Conservation (phyloP, 1,140 invertebrate genomes). For the Papilio glaucus region DNA sequence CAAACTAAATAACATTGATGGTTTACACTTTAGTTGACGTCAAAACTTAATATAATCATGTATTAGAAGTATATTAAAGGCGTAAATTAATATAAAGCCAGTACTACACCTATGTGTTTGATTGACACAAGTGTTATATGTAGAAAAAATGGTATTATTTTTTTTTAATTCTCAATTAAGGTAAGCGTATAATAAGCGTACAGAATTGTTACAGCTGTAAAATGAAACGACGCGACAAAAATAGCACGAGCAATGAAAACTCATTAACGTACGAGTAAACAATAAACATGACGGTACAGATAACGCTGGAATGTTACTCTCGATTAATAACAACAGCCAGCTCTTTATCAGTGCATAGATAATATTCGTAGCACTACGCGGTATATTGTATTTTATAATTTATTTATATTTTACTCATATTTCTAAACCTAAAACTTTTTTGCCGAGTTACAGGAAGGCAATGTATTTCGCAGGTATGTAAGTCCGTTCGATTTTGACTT, state of each 20-base stretch:
- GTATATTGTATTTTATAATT: background rate
- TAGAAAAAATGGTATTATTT: too few relatives aligned
- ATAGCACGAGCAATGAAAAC: constrained; percentile 53
- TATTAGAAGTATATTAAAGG: too few relatives aligned
- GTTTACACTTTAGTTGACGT: too few relatives aligned
- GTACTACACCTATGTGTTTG: too few relatives aligned
- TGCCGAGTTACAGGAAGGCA: too few relatives aligned
- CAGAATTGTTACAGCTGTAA: background rate
- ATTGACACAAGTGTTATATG: too few relatives aligned
- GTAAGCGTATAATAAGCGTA: background rate
- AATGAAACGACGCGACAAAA: constrained; percentile 31
- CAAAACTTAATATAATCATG: too few relatives aligned
- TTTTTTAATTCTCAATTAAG: background rate
- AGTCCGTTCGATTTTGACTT: too few relatives aligned
- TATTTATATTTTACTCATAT: background rate
- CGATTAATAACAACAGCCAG: constrained; percentile 72
- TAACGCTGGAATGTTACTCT: constrained; percentile 75
- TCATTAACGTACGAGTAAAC: constrained; percentile 59
- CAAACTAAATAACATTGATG: too few relatives aligned
- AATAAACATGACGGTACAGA: constrained; percentile 63
- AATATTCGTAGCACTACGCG: constrained; percentile 53
- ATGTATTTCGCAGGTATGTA: too few relatives aligned
- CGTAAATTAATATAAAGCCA: too few relatives aligned
- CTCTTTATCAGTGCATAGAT: constrained; percentile 73
- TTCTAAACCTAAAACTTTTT: too few relatives aligned